Base-by-base conservation (phyloP, 2,113 vertebrate species). In the Chaetodon auriga region DNA sequence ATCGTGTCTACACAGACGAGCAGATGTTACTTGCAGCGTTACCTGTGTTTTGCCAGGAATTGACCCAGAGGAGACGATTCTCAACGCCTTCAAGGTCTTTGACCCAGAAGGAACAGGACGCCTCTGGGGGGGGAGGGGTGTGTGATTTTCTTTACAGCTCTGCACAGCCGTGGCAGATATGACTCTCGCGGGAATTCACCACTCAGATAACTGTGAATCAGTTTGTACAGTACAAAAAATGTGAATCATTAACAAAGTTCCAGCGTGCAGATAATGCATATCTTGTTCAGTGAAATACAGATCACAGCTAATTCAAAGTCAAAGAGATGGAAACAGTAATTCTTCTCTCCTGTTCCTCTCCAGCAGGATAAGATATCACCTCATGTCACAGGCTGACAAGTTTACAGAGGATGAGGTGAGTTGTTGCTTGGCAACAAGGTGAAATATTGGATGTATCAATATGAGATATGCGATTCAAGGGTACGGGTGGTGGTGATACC, bases 381-480 rank as follows among this genome's bases (percentile, higher is more conserved):
- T 73, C 3, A 1, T 88, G 89, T 92, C 86, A 89, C 57, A 12
- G 77, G 78, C 76, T 80, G 83, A 83, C 82, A 91, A 87, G 69
- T 92, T 90, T 86, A 89, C 87, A 68, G 85, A 74, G 73, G 79
- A 71, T 69, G 83, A 89, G 88, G 90, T 87, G 90, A 91, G 87
- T 88, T 45, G 92, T 93, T 92, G 93, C 93, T 61, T 89, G 86
- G 93, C 91, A 92, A 94, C 93, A 87, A 79, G 87, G 87, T 92
- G 81, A 90, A 90, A 87, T 91, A 93, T 75, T 70, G 54, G 48
- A 79, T 70, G 43, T 80, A 85, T 86, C 83, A 85, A 83, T 74
- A 80, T 62, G 62, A 87, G 80, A 89, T 68, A 74, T 62, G 80
- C 10, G 81, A 78, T 84, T 87, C 68, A 66, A 70, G 65, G 78